A percentile compares a stretch with the other conserved stretches of the same genome.
These are phyloP conservation scores for Nesoenas mayeri DNA, from an alignment of 2,113 vertebrate species.

Conservation along the genomic window DNA sequence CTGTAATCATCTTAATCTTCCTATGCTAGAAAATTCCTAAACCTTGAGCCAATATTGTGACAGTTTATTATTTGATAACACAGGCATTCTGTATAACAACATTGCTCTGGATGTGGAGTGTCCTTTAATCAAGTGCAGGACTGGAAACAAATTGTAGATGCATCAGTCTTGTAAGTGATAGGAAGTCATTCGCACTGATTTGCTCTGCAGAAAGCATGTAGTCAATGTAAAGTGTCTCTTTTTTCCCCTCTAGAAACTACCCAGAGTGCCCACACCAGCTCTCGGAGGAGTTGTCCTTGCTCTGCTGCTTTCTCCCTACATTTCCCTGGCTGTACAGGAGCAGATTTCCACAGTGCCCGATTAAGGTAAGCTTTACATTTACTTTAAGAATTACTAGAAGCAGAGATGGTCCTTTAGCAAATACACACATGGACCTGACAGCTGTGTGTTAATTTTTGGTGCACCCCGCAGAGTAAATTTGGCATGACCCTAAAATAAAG, in stretches of 20 bases:
- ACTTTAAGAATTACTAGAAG: neutral
- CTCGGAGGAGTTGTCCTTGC: neutral
- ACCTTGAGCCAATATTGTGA: constrained; percentile 67
- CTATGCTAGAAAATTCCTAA: constrained; percentile 76
- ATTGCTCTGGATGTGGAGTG: neutral
- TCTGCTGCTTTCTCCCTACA: neutral
- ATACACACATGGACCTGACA: neutral
- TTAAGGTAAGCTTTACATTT: neutral
- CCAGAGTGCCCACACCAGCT: neutral
- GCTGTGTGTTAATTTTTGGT: neutral
- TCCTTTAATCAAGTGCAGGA: constrained; percentile 42
- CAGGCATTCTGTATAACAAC: constrained; percentile 71
- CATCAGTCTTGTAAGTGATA: neutral
- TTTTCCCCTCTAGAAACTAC: neutral
- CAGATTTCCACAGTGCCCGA: neutral
- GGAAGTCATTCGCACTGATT: neutral
- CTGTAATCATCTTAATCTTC: constrained; percentile 78
- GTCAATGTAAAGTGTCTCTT: neutral
- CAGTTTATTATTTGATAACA: constrained; percentile 84
- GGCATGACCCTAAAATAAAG: neutral
- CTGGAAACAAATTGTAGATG: neutral
- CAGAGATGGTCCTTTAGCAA: neutral
- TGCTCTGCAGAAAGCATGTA: neutral
- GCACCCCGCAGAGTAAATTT: neutral
- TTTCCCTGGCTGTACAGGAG: neutral